These are phyloP conservation scores for Cisticola juncidis DNA, from an alignment of 2,113 vertebrate genomes.

Conservation along the genomic window DNA sequence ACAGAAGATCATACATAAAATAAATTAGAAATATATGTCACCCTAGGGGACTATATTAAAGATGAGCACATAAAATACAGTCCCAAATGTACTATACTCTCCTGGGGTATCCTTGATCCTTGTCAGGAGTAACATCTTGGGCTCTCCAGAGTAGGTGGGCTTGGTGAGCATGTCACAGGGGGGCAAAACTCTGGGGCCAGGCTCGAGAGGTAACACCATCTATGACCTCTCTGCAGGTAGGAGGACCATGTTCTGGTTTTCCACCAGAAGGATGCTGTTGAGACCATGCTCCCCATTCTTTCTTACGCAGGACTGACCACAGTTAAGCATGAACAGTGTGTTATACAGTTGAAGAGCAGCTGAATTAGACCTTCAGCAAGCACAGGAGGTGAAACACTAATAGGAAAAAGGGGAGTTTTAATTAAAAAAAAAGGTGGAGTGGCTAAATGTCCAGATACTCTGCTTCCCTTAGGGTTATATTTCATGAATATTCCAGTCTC, in stretches of 20 bases:
- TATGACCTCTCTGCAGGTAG: background rate
- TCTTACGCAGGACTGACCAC: background rate
- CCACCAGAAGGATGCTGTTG: background rate
- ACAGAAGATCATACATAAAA: background rate
- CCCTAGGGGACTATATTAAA: background rate
- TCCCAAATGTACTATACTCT: background rate
- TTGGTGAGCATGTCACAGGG: background rate
- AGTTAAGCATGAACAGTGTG: background rate
- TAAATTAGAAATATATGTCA: background rate
- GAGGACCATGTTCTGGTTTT: rapidly evolving
- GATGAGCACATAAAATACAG: background rate
- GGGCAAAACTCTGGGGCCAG: background rate
- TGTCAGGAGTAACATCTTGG: background rate
- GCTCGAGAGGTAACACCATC: background rate
- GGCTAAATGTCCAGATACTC: background rate
- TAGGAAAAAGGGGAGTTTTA: background rate
- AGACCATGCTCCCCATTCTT: background rate
- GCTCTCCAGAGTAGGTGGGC: background rate
- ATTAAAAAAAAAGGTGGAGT: background rate
- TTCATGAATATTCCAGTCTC: background rate
- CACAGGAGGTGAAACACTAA: background rate
- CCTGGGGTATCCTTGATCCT: background rate
- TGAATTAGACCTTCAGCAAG: background rate
- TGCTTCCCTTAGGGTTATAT: background rate
- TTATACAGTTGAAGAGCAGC: background rate